Evolutionary conservation across 2,888 invertebrate species (phyloP).

Genomic region (Mythimna albipuncta): DNA sequence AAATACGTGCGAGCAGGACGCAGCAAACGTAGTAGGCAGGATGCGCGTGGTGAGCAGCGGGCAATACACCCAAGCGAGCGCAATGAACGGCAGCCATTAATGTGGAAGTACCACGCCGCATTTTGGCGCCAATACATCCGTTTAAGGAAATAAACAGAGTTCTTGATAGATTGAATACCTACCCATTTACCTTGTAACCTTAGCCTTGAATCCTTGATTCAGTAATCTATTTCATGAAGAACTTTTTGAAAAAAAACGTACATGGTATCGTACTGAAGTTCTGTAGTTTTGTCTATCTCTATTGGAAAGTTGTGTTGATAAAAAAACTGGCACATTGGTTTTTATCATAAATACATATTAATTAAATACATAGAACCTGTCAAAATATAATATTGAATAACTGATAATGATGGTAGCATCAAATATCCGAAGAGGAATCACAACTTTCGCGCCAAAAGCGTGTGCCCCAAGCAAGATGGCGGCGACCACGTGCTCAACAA

Average conservation of each 20-base stretch:
- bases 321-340: conserved; percentile 1
- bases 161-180: conserved; percentile 13
- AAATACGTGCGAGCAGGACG: conserved; percentile 81
- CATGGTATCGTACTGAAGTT: background rate
- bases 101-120: conserved; percentile 83
- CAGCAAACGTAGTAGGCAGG: conserved; percentile 86
- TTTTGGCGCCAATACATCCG: conserved; percentile 86
- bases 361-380: background rate
- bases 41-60: conserved; percentile 88
- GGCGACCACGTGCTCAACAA: conserved; percentile 79
- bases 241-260: background rate
- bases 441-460: conserved; percentile 75
- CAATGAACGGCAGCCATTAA: conserved; percentile 89
- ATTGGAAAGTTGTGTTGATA: background rate
- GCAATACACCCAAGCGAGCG: conserved; percentile 89
- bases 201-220: conserved; percentile 32
- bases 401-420: background rate
- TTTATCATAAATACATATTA: background rate
- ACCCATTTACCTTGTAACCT: conserved; percentile 34
- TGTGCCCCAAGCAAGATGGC: conserved; percentile 75
- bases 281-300: no score
- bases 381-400: background rate
- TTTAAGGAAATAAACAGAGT: conserved; percentile 39
- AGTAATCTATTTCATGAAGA: background rate
- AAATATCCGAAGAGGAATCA: conserved; percentile 1